Evolutionary conservation across 2,113 vertebrate species (phyloP), one percentile per base, ranked within the genome.

Genomic region (Amblyornis subalaris): DNA sequence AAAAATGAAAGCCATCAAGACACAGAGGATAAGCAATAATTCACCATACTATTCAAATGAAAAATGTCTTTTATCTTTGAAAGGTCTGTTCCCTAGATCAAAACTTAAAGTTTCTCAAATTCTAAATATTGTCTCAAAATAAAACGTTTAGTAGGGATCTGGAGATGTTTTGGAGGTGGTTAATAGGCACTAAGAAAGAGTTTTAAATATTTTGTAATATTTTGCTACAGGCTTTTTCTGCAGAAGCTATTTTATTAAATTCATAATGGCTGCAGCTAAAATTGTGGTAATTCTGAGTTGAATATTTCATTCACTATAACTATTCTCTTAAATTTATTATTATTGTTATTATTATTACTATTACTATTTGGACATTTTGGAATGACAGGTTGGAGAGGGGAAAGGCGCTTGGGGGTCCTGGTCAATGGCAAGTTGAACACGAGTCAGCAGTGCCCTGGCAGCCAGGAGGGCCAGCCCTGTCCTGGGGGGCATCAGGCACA

Each of bases 391-490:
- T 53, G 38, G 38, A 66, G 33, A 53, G 13, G 7, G 7, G 45
- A 35, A 53, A 53, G 9, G 8, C 10, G 4, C 5, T 5, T 14
- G 38, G 1, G 33, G 4, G 20, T 74, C 29, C 61, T 60, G 38
- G 60, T 3, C 0, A 0, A 5, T 35, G 17, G 9, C 3, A 15
- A n/a, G 38, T 0, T 31, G 57, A 22, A 35, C 22, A 22, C 0
- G 6, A 48, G 42, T 8, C 60, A 73, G 67, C 66, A 72, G 58
- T 36, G 66, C 26, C 57, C 36, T 42, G 50, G 66, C 57, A 72
- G 50, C 75, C 75, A 80, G 67, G 26, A 80, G 33, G 5, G 23
- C 3, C 76, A 45, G 0, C 5, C 2, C 2, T 51, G 53, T 29
- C 60, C 60, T 38, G 45, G 60, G 60, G 38, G 33, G 0, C 45